Percentiles rank a stretch among this genome's conserved stretches.
phyloP scores from a whole-genome alignment of 1,140 invertebrate genomes.

The Teleogryllus occipitalis region DNA sequence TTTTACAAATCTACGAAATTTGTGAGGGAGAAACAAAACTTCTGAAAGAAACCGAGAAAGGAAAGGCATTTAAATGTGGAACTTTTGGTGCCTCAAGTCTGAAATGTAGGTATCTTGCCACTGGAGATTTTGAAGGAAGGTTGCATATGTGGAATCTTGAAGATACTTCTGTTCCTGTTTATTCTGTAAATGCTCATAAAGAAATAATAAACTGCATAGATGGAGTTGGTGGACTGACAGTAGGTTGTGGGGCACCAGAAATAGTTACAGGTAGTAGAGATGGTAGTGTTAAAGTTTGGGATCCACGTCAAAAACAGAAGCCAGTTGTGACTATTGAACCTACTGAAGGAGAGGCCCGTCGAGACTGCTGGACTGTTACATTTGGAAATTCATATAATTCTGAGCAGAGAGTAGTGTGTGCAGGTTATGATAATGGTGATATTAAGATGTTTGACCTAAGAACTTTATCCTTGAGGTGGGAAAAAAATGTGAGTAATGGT shows the following conservation, averaged over 20 bases:
- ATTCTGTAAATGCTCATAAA: constrained; percentile 73
- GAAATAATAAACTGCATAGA: constrained; percentile 90
- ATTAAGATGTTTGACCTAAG: constrained; percentile 91
- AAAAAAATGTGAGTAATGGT: constrained; percentile 89
- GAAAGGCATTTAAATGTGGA: constrained; percentile 82
- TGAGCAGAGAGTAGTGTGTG: constrained; percentile 72
- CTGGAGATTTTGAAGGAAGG: constrained; percentile 84
- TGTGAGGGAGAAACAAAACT: constrained; percentile 60
- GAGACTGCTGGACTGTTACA: constrained; percentile 81
- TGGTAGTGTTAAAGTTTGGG: constrained; percentile 93
- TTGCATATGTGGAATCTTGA: constrained; percentile 85
- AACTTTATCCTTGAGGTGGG: constrained; percentile 76
- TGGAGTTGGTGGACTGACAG: constrained; percentile 76
- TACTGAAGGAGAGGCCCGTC: constrained; percentile 45
- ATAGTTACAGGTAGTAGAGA: constrained; percentile 88
- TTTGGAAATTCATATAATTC: constrained; percentile 85
- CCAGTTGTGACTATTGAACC: constrained; percentile 85
- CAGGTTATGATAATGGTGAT: constrained; percentile 96
- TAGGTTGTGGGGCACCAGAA: constrained; percentile 85
- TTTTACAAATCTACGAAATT: constrained; percentile 81
- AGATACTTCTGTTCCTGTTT: constrained; percentile 59
- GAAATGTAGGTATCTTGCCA: constrained; percentile 71
- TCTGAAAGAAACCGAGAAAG: constrained; percentile 62
- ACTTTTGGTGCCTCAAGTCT: constrained; percentile 82
- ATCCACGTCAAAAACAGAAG: constrained; percentile 76